A percentile compares a stretch with the other conserved stretches of the same genome.
Conservation (phyloP, 2,797 vertebrate genomes). For the Chrosomus eos region DNA sequence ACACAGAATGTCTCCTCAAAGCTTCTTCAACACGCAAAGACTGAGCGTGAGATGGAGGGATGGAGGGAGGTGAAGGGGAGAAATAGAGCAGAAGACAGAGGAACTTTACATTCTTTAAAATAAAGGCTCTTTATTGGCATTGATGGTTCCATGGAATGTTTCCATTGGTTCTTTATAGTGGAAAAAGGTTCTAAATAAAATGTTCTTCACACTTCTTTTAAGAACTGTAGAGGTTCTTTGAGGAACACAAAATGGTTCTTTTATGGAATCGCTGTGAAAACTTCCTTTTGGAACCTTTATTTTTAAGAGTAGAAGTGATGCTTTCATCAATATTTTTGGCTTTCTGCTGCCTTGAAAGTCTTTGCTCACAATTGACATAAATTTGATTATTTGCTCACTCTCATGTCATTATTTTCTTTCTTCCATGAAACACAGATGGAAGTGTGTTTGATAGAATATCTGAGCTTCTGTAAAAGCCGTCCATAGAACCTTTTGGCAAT, state of each 20-base stretch:
- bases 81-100: background rate
- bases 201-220: background rate
- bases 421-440: background rate
- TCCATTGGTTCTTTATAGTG: background rate
- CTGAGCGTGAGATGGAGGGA: background rate
- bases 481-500: background rate
- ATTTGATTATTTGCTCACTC: background rate
- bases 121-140: background rate
- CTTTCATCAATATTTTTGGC: background rate
- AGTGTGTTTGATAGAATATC: background rate
- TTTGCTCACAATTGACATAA: background rate
- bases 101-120: background rate
- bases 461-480: background rate
- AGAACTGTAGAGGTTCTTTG: background rate
- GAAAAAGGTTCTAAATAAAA: background rate
- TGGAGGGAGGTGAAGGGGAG: background rate
- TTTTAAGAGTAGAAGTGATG: background rate
- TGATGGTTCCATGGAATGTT: background rate
- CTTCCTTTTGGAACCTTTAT: background rate
- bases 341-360: background rate
- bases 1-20: slow-evolving; percentile 11
- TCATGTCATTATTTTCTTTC: background rate
- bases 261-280: background rate
- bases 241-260: background rate
- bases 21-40: background rate